Evolutionary conservation across 2,797 vertebrate species (phyloP).

Genomic region (Tragelaphus oryx): DNA sequence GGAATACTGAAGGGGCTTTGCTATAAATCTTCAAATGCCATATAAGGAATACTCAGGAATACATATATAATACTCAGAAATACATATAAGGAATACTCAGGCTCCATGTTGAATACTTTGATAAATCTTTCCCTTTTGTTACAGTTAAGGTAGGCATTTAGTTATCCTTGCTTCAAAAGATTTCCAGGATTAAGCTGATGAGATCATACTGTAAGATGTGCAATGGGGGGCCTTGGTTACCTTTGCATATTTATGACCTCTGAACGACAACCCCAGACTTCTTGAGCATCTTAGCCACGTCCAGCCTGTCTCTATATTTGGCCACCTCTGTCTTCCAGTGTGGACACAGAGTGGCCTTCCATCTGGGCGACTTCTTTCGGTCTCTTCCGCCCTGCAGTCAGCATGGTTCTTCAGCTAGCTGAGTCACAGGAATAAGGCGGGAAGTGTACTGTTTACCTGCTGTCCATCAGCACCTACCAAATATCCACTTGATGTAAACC

Average conservation of each 20-base stretch:
- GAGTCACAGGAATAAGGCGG: accelerated
- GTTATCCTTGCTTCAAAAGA: neutral
- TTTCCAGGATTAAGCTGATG: neutral
- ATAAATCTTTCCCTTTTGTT: neutral
- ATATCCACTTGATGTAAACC: neutral
- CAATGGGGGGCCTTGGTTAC: too few species aligned
- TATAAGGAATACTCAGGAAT: neutral
- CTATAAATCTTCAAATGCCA: neutral
- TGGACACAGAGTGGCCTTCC: neutral
- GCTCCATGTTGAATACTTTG: neutral
- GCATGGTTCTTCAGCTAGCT: neutral
- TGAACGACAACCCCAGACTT: neutral
- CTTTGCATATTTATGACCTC: neutral
- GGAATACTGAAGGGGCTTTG: neutral
- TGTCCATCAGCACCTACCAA: neutral
- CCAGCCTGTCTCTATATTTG: neutral
- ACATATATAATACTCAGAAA: neutral
- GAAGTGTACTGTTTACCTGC: neutral
- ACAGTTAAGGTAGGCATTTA: neutral
- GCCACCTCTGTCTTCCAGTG: neutral
- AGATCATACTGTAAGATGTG: neutral
- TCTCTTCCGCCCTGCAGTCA: neutral
- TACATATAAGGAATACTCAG: neutral
- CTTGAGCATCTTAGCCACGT: neutral
- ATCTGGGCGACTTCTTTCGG: neutral